Conservation (phyloP, 2,797 vertebrate genomes). For the Pteropus rufus region DNA sequence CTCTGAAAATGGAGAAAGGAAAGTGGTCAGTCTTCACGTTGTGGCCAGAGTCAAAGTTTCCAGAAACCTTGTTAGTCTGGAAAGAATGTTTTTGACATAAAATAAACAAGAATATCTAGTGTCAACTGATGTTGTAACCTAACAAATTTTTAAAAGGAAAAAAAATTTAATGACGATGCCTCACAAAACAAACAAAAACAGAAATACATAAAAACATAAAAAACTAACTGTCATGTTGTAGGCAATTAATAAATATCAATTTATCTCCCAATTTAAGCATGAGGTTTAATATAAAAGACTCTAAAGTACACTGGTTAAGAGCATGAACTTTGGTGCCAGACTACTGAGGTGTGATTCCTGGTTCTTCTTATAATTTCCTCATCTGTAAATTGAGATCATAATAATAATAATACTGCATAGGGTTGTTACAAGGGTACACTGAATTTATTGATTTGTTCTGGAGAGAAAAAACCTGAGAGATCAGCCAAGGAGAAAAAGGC, state of each 20-base stretch:
- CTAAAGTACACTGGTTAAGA: not conserved
- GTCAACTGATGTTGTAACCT: not conserved
- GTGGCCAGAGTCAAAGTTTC: not conserved
- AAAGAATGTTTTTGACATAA: not conserved
- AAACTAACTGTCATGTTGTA: not conserved
- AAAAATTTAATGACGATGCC: not conserved
- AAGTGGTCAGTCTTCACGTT: not conserved
- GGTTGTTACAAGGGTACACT: not conserved
- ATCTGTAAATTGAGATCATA: not conserved
- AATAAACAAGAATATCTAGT: not conserved
- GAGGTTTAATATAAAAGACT: not conserved
- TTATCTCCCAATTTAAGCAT: not conserved
- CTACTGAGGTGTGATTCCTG: not conserved
- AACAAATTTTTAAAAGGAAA: not conserved
- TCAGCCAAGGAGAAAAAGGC: not conserved
- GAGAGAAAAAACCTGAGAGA: not conserved
- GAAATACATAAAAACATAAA: not conserved
- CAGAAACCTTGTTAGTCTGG: not conserved
- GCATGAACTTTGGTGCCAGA: not conserved
- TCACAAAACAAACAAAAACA: not conserved
- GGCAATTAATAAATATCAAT: not conserved
- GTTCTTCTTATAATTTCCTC: not conserved
- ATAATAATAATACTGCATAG: not conserved
- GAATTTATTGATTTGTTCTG: not conserved
- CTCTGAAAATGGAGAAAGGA: not conserved